Conservation (phyloP, 2,113 vertebrate genomes). For the Carassius auratus region DNA sequence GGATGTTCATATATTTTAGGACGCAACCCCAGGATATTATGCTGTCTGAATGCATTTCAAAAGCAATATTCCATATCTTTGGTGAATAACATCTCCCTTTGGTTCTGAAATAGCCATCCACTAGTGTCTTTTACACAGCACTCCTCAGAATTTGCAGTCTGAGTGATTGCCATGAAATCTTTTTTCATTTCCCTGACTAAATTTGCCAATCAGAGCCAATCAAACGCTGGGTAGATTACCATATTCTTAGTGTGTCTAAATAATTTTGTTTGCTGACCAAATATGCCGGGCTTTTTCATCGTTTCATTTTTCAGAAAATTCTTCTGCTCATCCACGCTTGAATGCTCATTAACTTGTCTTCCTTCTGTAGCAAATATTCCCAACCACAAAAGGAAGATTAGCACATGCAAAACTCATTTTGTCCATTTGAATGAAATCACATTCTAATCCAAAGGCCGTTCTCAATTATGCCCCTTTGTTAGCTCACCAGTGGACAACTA, state of each 20-base stretch:
- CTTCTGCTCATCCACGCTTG: conserved; percentile 30
- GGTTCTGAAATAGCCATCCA: conserved; percentile 6
- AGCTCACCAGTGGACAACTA: conserved; percentile 2
- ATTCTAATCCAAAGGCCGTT: conserved; percentile 48
- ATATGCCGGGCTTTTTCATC: conserved; percentile 24
- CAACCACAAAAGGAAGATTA: conserved; percentile 49
- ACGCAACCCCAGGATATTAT: not conserved
- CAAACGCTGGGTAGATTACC: conserved; percentile 17
- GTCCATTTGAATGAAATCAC: conserved; percentile 50
- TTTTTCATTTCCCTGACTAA: conserved; percentile 20
- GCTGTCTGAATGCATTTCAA: conserved; percentile 25
- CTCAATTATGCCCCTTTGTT: conserved; percentile 49
- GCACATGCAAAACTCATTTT: conserved; percentile 56
- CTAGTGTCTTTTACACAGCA: conserved; percentile 17
- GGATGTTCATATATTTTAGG: conserved; percentile 26
- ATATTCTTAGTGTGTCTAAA: conserved; percentile 8
- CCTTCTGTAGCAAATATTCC: conserved; percentile 32
- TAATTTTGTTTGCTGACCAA: conserved; percentile 37
- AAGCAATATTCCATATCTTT: conserved; percentile 22
- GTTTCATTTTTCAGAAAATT: not conserved
- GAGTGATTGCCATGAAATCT: conserved; percentile 36
- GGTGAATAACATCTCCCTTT: conserved; percentile 9
- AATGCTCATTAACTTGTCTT: conserved; percentile 56
- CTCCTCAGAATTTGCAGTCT: conserved; percentile 28
- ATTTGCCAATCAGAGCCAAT: not conserved